Base-by-base conservation (phyloP, 2,888 invertebrate species). In the Antheraea assamensis region DNA sequence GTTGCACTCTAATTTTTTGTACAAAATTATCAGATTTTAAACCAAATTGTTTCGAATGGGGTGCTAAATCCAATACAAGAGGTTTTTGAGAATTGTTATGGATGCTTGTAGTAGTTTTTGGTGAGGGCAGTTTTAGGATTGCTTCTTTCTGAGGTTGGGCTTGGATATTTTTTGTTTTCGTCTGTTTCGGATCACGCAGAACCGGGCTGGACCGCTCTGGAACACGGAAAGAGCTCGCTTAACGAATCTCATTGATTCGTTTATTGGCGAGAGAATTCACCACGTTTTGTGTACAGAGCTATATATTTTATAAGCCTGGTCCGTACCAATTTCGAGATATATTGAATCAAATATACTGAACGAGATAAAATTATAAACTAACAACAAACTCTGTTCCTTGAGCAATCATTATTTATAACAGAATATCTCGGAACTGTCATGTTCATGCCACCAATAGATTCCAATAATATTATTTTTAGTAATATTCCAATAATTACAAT, bases 171-270 rank as follows among this genome's bases (percentile, higher is more conserved):
- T 80, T 81, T 81, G 80, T 82, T 78, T 80, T 86, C 83, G 80
- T 76, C 81, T 81, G 80, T 74, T 78, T 77, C 70, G 79, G 78
- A 64, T 75, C 80, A 72, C 80, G 82, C 78, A 81, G 85, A 78
- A 78, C 79, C 76, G 84, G 79, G 79, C 81, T 79, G 83, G 82
- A 79, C 81, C 82, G 78, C 76, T 88, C 91, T 92, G 91, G 86
- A 92, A 92, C 84, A 87, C 82, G 82, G 86, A 90, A 90, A 88
- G 74, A 83, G 78, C 85, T 83, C 85, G 84, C 88, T 89, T 87
- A 79, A 87, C 86, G 90, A 89, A 90, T 85, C 88, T 74, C 73
- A 74, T 77, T 70, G 86, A 89, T 87, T 86, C 87, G 86, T 84
- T 75, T 70, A 58, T 72, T 72, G 76, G 82, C 77, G 82, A 81